phyloP scores from a whole-genome alignment of 2,888 invertebrate genomes.

The Acleris sparsana region DNA sequence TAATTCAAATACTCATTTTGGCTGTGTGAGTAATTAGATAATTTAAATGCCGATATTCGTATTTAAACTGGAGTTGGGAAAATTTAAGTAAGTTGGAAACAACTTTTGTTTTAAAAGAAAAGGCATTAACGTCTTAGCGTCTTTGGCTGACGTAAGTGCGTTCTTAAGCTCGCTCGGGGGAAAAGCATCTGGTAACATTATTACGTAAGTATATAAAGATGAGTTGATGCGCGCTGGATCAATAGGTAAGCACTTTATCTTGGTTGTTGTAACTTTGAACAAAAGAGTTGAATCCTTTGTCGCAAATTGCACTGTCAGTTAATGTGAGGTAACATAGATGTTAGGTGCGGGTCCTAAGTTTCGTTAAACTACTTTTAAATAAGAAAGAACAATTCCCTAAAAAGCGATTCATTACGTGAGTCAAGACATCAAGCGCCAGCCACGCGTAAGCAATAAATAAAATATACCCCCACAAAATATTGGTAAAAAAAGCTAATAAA shows the following conservation, averaged over 20 bases:
- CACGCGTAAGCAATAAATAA: too few relatives aligned
- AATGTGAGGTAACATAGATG: too few relatives aligned
- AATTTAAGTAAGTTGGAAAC: conserved; percentile 15
- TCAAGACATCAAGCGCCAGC: too few relatives aligned
- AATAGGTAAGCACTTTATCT: neutral
- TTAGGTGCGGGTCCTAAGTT: too few relatives aligned
- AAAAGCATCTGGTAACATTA: conserved; percentile 10
- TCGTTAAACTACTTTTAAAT: too few relatives aligned
- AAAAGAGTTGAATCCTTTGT: neutral
- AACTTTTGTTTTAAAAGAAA: conserved; percentile 35
- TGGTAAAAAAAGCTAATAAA: too few relatives aligned
- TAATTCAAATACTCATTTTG: conserved; percentile 41
- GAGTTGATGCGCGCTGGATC: conserved; percentile 3
- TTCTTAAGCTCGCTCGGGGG: conserved; percentile 9
- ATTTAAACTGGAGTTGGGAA: conserved; percentile 21
- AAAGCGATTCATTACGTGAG: too few relatives aligned
- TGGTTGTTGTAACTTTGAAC: neutral
- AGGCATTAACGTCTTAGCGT: conserved; percentile 27
- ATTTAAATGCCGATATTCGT: conserved; percentile 42
- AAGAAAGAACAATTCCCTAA: too few relatives aligned
- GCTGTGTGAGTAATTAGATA: conserved; percentile 46
- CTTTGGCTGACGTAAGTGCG: conserved; percentile 13
- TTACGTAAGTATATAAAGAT: conserved; percentile 16
- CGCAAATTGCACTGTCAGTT: too few relatives aligned
- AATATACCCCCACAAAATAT: too few relatives aligned